phyloP scores from a whole-genome alignment of 2,113 vertebrate genomes.

The Planiliza haematocheilus region DNA sequence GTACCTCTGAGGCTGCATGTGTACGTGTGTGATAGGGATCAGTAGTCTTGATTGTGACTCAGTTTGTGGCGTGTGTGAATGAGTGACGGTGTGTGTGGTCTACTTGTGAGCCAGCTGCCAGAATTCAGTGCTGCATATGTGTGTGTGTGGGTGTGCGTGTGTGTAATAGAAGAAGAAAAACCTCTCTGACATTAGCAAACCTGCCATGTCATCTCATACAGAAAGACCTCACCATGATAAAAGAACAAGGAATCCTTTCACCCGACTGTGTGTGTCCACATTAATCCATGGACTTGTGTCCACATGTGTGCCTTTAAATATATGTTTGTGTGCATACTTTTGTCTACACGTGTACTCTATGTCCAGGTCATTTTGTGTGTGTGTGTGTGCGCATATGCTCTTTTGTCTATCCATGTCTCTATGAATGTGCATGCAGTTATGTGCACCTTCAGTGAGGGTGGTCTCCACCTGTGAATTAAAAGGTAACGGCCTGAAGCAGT shows the following conservation, averaged over 20 bases:
- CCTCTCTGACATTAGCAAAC: constrained; percentile 69
- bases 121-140: constrained; percentile 47
- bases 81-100: constrained; percentile 68
- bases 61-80: constrained; percentile 46
- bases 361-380: constrained; percentile 35
- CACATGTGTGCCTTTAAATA: constrained; percentile 12
- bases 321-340: constrained; percentile 36
- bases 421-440: not conserved
- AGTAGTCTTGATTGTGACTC: constrained; percentile 69
- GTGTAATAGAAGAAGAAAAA: constrained; percentile 56
- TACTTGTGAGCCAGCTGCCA: constrained; percentile 67
- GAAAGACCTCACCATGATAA: constrained; percentile 55
- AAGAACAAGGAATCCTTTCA: constrained; percentile 70
- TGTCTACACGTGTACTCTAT: constrained; percentile 21
- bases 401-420: constrained; percentile 4
- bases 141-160: constrained; percentile 37
- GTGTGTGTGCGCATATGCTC: constrained; percentile 28
- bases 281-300: constrained; percentile 13
- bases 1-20: constrained; percentile 44
- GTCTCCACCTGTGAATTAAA: constrained; percentile 63
- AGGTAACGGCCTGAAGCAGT: constrained; percentile 19
- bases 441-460: constrained; percentile 51
- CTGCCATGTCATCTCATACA: constrained; percentile 74
- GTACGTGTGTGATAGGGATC: constrained; percentile 60
- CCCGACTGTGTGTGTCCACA: not conserved